These are phyloP conservation scores for Spisula subtruncata DNA, from an alignment of 2,888 invertebrate genomes.

Conservation along the genomic window DNA sequence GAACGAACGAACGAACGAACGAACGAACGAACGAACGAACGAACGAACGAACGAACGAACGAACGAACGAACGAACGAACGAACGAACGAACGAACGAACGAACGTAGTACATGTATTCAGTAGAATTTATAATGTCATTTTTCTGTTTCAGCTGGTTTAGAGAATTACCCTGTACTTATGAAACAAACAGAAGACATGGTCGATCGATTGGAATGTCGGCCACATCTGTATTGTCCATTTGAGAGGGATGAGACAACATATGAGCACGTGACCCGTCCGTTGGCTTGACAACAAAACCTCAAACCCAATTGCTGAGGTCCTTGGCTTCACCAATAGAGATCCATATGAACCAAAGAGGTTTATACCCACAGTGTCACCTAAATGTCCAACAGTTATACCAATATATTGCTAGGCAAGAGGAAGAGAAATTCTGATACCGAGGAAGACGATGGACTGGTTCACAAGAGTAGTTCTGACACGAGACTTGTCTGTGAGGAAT, in stretches of 20 bases:
- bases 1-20: too few relatives aligned
- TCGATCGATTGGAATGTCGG: neutral
- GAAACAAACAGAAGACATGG: neutral
- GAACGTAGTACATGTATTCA: neutral
- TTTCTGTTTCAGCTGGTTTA: neutral
- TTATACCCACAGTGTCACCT: neutral
- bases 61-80: too few relatives aligned
- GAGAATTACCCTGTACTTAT: neutral
- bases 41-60: too few relatives aligned
- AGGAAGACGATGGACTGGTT: neutral
- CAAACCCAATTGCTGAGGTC: slow-evolving; percentile 27
- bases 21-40: too few relatives aligned
- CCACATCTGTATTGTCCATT: slow-evolving; percentile 35
- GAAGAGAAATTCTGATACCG: slow-evolving; percentile 5
- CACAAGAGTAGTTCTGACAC: slow-evolving; percentile 27
- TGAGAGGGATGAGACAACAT: slow-evolving; percentile 15
- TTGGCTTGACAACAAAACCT: slow-evolving; percentile 12
- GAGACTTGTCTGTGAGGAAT: neutral
- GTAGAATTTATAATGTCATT: neutral
- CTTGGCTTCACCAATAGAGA: slow-evolving; percentile 8
- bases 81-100: neutral
- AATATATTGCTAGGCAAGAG: slow-evolving; percentile 30
- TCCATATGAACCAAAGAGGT: slow-evolving; percentile 19
- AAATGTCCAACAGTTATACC: slow-evolving; percentile 19
- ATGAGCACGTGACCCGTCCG: slow-evolving; percentile 1